phyloP scores from a whole-genome alignment of 2,113 vertebrate genomes.

The Oncorhynchus clarkii region DNA sequence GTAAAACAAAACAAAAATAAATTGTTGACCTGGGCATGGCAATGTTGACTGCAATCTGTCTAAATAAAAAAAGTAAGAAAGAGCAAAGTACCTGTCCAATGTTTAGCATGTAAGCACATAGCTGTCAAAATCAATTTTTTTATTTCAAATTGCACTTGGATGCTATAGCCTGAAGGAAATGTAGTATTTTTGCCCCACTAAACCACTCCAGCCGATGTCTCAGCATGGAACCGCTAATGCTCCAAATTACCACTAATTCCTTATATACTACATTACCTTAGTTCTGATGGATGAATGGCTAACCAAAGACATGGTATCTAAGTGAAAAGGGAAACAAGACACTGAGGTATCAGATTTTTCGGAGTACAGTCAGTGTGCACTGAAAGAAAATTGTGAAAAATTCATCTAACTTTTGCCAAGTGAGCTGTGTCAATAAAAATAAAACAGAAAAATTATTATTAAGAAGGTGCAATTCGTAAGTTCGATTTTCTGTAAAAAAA shows the following conservation, averaged over 20 bases:
- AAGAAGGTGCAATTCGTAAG: too few species aligned
- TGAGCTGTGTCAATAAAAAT: background rate
- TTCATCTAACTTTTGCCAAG: constrained; percentile 8
- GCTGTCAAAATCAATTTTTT: background rate
- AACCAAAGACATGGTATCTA: background rate
- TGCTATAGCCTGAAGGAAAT: constrained; percentile 1
- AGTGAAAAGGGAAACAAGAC: background rate
- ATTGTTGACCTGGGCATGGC: background rate
- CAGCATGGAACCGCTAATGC: constrained; percentile 43
- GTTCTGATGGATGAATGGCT: constrained; percentile 14
- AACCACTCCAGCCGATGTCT: constrained; percentile 21
- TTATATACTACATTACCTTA: constrained; percentile 29
- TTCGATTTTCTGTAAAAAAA: too few species aligned
- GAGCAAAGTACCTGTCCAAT: background rate
- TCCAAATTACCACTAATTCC: constrained; percentile 41
- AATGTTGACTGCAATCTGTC: constrained; percentile 24
- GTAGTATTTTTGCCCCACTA: constrained; percentile 28
- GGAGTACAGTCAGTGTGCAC: background rate
- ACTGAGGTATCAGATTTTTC: constrained; percentile 5
- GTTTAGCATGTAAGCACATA: too few species aligned
- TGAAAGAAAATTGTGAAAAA: constrained; percentile 20
- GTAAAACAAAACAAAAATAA: constrained; percentile 1
- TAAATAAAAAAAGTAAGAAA: constrained; percentile 2
- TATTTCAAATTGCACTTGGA: constrained; percentile 48
- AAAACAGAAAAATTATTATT: too few species aligned